Percentiles rank a stretch among this genome's conserved stretches.
phyloP scores from a whole-genome alignment of 2,888 invertebrate genomes.

The Onchidella celtica region DNA sequence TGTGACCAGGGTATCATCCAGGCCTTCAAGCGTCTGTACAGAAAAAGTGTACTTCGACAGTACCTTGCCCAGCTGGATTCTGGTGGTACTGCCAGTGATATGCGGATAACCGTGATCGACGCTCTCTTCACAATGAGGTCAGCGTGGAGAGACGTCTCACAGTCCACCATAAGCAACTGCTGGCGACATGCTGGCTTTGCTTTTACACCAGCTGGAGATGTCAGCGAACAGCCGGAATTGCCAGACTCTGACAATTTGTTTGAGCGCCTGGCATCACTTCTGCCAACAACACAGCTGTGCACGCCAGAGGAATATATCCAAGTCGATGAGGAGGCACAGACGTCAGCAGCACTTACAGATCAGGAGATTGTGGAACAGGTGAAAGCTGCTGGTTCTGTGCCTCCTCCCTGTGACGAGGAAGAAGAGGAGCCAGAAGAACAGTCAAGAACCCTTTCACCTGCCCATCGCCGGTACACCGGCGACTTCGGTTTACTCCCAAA shows the following conservation, averaged over 20 bases:
- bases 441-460: no score
- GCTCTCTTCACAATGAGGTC: not conserved
- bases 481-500: no score
- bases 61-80: not conserved
- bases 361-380: no score
- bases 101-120: not conserved
- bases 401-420: no score
- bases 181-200: not conserved
- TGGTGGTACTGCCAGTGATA: not conserved
- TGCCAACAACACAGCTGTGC: no score
- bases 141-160: not conserved
- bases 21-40: conserved; percentile 51
- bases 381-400: no score
- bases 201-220: not conserved
- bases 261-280: not conserved
- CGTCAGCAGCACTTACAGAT: no score
- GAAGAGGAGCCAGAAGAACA: no score
- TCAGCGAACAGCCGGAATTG: not conserved
- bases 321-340: no score
- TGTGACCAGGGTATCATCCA: conserved; percentile 63
- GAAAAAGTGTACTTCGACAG: conserved; percentile 29
- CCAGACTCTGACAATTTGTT: not conserved
- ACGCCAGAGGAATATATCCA: no score
- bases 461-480: no score
- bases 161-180: not conserved